phyloP scores from a whole-genome alignment of 1,140 invertebrate genomes.

The Medauroidea extradentata region DNA sequence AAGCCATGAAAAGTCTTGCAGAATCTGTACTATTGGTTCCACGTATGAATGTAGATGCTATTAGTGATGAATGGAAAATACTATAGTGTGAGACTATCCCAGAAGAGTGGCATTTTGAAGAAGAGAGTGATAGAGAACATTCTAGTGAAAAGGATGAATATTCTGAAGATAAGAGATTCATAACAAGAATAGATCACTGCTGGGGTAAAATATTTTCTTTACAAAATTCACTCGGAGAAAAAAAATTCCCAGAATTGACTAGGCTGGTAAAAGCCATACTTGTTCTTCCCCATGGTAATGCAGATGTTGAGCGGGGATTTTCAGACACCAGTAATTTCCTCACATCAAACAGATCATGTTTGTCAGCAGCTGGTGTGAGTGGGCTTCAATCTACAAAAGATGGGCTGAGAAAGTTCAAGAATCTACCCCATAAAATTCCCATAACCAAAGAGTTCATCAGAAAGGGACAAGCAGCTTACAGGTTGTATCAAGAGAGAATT shows the following conservation, averaged over 20 bases:
- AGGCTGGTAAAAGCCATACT: constrained; percentile 14
- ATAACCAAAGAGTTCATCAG: constrained; percentile 15
- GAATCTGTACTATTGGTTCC: not conserved
- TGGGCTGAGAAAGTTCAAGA: constrained; percentile 13
- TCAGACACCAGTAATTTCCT: constrained; percentile 12
- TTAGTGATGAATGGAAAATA: not conserved
- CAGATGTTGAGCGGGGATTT: not conserved
- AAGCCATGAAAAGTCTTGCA: not conserved
- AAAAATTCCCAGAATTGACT: constrained; percentile 10
- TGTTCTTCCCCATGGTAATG: constrained; percentile 13
- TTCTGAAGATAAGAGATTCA: not conserved
- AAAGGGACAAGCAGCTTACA: constrained; percentile 7
- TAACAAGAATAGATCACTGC: constrained; percentile 12
- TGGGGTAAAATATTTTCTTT: constrained; percentile 15
- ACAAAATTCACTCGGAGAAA: constrained; percentile 4
- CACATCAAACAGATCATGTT: constrained; percentile 12
- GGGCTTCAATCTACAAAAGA: constrained; percentile 12
- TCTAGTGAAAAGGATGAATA: constrained; percentile 8
- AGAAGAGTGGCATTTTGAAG: not conserved
- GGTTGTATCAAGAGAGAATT: constrained; percentile 6
- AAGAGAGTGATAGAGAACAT: constrained; percentile 15
- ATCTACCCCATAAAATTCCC: constrained; percentile 9
- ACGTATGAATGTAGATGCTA: not conserved
- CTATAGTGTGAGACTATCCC: not conserved
- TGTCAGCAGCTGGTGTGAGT: constrained; percentile 15